A percentile compares a stretch with the other conserved stretches of the same genome.
Conservation (phyloP, 2,113 vertebrate species). For the Cephalopholis sonnerati region DNA sequence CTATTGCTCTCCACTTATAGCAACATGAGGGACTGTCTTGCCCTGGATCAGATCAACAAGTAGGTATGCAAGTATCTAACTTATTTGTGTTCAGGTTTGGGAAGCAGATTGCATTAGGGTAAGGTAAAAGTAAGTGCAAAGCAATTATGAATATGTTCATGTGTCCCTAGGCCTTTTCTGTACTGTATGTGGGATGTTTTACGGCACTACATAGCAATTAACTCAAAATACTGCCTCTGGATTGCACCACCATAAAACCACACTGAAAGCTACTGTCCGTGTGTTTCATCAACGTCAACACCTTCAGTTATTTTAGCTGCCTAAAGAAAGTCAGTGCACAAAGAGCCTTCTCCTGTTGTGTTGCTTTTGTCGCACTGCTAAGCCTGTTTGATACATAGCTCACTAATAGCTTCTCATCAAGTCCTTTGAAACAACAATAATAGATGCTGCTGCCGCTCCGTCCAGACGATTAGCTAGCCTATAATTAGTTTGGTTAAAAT, state of each 20-base stretch:
- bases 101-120: neutral
- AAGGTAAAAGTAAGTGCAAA: neutral
- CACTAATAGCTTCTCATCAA: neutral
- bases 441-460: neutral
- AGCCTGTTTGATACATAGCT: neutral
- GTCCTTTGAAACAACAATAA: neutral
- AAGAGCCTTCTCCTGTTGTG: neutral
- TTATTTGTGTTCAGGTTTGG: neutral
- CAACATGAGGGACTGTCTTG: no score
- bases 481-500: neutral
- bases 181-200: neutral
- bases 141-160: neutral
- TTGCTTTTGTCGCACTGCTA: constrained; percentile 1
- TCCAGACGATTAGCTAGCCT: neutral
- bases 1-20: no score
- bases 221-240: neutral
- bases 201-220: neutral
- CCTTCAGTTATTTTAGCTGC: neutral
- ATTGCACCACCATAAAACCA: neutral
- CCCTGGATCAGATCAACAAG: no score
- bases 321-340: neutral
- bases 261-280: neutral
- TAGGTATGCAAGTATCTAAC: no score
- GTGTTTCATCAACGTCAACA: neutral
- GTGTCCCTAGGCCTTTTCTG: neutral